Base-by-base conservation (phyloP, 2,888 invertebrate species). In the Drosophila yooni region DNA sequence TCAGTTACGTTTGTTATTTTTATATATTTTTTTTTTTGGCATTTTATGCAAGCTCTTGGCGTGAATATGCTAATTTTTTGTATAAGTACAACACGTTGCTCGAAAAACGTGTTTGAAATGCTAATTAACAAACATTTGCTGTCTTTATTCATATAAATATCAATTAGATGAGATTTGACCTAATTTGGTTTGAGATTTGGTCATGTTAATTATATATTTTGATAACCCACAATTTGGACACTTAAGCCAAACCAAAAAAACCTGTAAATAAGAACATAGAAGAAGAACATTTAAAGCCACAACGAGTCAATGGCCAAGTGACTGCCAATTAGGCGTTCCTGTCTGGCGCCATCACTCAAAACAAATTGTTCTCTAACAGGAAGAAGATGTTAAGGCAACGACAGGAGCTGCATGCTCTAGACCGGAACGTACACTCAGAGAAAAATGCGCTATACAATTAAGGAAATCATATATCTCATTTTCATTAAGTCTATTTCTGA, bases 41-140 rank as follows among this genome's bases (percentile, higher is more conserved):
- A 72, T 84, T 88, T 89, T 89, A 87, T 87, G 87, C 87, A 86
- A 79, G 72, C 85, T 74, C 79, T 89, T 85, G 83, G 79, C 87
- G 85, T 85, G 77, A 85, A 79, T 87, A 87, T 87, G 87, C 79
- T 89, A 87, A 87, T 87, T 87, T 83, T 64, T 62, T 66, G 34
- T 66, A 51, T 68, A 53, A 68, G 80, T 68, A 72, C 63, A 79
- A 81, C 71, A 66, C 43, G 67, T 71, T 75, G 59, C 54, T 80
- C 62, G 51, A 67, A 78, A 89, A 87, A 89, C 87, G 87, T 87
- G 89, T 87, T 89, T 74, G 61, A 79, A 83, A 88, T 87, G 87
- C 75, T 87, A 87, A 87, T 89, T 85, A 76, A 81, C 71, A 75
- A 85, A 78, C 75, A 73, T 76, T 83, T 75, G 38, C 27, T 1